phyloP scores from a whole-genome alignment of 2,888 invertebrate species.

The Dynastes grantii region DNA sequence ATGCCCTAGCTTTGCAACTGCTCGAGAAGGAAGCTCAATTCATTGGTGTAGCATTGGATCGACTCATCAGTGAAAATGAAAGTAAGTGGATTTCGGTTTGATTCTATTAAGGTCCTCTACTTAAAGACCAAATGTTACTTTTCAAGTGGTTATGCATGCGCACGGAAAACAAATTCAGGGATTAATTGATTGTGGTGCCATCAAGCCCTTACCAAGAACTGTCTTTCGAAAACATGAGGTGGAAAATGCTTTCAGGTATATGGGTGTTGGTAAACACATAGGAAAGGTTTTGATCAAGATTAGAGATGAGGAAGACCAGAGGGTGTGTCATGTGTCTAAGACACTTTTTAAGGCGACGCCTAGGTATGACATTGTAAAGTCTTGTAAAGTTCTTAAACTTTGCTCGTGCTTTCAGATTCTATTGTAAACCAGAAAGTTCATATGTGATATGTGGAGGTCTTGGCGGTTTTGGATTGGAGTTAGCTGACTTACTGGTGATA shows the following conservation, averaged over 20 bases:
- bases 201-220: constrained; percentile 79
- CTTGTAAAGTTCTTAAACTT: not conserved
- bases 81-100: not conserved
- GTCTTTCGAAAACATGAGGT: constrained; percentile 79
- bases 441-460: constrained; percentile 75
- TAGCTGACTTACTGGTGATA: constrained; percentile 68
- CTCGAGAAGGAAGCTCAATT: constrained; percentile 72
- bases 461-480: constrained; percentile 46
- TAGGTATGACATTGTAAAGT: not conserved
- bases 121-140: not conserved
- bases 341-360: constrained; percentile 43
- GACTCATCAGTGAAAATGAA: not conserved
- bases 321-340: not conserved
- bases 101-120: no score
- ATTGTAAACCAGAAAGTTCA: constrained; percentile 33
- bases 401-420: constrained; percentile 52
- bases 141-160: not conserved
- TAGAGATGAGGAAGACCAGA: constrained; percentile 58
- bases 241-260: constrained; percentile 81
- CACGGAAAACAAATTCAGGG: not conserved
- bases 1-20: constrained; percentile 75
- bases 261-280: constrained; percentile 84
- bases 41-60: constrained; percentile 85
- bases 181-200: constrained; percentile 72
- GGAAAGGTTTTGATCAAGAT: constrained; percentile 78